Base-by-base conservation (phyloP, 2,888 invertebrate species). In the Acrobasis repandana region DNA sequence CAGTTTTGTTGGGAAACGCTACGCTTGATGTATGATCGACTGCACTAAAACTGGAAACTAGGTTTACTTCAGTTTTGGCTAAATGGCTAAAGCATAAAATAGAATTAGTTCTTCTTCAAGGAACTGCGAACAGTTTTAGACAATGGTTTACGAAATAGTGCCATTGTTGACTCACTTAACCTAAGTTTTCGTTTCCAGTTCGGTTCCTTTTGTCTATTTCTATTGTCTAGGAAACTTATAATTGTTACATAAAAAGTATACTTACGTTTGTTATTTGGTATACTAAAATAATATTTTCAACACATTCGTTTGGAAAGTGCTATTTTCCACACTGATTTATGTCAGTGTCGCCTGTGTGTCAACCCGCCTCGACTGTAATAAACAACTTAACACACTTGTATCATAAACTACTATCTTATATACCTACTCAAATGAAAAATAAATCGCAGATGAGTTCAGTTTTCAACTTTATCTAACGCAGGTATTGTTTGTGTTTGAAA, bases 141-240 rank as follows among this genome's bases (percentile, higher is more conserved):
- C 47, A 52, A 52, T 60, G 56, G 61, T 57, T 60, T 65, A 58
- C 60, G 65, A 61, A 65, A 62, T 66, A 64, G 62, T 61, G 62
- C 61, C 38, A 64, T 58, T 66, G 63, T 64, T 64, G 59, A 60
- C 60, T 63, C 59, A 54, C 43, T 36, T 59, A 62, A 63, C 61
- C 58, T 36, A 36, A 56, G 51, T 60, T 64, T 64, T 61, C 63
- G 59, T 48, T 47, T 56, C 52, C 54, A 51, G 56, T 51, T 49
- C 36, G 38, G 47, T 51, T 46, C 33, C 43, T n/a, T n/a, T 3
- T 10, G 4, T 2, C 28, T 6, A n/a, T n/a, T n/a, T n/a, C n/a
- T 1, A 38, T 38, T 38, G 38, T 38, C 1, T 2, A 38, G 38
- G 11, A 4, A 38, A 38, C 38, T n/a, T 28, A 28, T 8, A 28